Percentiles rank a stretch among this genome's conserved stretches.
phyloP scores from a whole-genome alignment of 2,113 vertebrate species.

The Phalacrocorax pelagicus region DNA sequence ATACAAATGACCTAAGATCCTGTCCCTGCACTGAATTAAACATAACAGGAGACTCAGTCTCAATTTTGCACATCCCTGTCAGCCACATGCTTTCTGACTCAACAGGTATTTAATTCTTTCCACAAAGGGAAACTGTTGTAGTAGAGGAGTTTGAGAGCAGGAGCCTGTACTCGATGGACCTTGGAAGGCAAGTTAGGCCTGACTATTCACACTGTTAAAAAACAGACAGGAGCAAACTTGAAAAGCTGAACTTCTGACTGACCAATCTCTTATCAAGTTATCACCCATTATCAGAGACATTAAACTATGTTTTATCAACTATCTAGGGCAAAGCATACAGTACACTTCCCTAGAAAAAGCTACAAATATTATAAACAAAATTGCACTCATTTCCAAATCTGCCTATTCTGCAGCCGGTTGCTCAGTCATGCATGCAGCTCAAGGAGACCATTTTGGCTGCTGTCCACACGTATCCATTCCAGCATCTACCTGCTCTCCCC shows the following conservation, averaged over 20 bases:
- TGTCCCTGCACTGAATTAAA: background rate
- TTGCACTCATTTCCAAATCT: background rate
- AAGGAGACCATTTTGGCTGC: accelerated
- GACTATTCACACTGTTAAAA: background rate
- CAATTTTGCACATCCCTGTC: background rate
- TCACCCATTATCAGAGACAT: background rate
- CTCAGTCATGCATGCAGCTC: background rate
- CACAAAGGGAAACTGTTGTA: background rate
- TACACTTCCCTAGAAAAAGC: background rate
- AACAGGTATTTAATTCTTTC: background rate
- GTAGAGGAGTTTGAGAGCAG: background rate
- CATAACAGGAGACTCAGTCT: background rate
- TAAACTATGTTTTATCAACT: background rate
- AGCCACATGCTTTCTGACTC: background rate
- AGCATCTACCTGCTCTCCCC: background rate
- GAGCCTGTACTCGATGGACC: background rate
- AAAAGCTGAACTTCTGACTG: background rate
- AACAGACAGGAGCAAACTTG: background rate
- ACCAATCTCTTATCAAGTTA: background rate
- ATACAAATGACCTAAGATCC: background rate
- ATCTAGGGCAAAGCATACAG: too few relatives aligned
- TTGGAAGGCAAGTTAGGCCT: background rate
- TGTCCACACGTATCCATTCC: background rate
- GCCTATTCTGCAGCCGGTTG: background rate
- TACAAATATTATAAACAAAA: background rate